Evolutionary conservation across 2,113 vertebrate species (phyloP).

Genomic region (Chrysochloris asiatica): DNA sequence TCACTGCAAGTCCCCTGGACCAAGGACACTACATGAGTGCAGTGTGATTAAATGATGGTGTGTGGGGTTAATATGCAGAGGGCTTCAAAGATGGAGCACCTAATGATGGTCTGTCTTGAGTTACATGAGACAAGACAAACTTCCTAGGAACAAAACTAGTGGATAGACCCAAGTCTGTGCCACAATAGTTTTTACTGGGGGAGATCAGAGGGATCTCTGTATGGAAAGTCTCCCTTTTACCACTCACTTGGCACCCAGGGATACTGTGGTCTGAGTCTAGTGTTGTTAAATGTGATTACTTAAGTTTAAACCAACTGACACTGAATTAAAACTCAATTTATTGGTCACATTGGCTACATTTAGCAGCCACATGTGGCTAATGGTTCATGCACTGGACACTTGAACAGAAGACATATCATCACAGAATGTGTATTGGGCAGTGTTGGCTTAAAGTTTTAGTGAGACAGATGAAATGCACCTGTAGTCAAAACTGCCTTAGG

Average conservation of each 20-base stretch:
- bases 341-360: background rate
- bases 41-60: background rate
- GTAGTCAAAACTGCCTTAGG: background rate
- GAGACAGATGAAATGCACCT: background rate
- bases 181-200: background rate
- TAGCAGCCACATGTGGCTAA: background rate
- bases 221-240: background rate
- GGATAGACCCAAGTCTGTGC: background rate
- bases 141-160: background rate
- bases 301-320: background rate
- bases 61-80: background rate
- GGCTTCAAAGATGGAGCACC: background rate
- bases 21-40: background rate
- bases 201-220: background rate
- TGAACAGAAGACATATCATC: fast-evolving
- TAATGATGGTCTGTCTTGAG: background rate
- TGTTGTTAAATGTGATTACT: background rate
- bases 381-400: background rate
- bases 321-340: background rate
- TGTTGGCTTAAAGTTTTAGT: background rate
- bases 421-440: background rate
- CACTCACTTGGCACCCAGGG: background rate
- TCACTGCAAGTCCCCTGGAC: background rate
- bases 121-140: background rate
- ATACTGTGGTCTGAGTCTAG: background rate